Evolutionary conservation across 53 echinoderm and acorn worm species (phyloP), one percentile per base, ranked within the genome.

Genomic region (Crossaster papposus): DNA sequence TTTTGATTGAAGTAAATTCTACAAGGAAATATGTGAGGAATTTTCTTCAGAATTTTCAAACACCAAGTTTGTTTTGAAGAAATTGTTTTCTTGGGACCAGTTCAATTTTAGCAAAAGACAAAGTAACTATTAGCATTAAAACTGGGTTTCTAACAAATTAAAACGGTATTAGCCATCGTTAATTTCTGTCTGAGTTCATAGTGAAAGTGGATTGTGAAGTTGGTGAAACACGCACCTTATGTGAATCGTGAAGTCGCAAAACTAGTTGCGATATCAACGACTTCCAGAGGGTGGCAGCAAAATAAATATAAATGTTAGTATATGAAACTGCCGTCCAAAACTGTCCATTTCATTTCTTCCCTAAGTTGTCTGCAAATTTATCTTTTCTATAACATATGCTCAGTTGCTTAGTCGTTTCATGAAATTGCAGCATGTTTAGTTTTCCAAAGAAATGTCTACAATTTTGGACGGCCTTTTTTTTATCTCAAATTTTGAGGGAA

Each of bases 221-320:
- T 17, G 22, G 26, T 65, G 22, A 44, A 18, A 72, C 30, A 84
- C 83, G 83, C 84, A 84, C 84, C 84, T 84, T 84, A 20, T 33
- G 84, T 51, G 84, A 17, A 84, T 32, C 32, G 84, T 84, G 84
- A 73, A 84, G 84, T 65, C 72, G 53, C 50, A 29, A 29, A 30
- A 84, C 84, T 31, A 84, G 84, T 33, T 71, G 84, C 6, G 52
- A 15, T 37, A 84, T 22, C 72, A 71, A 84, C 18, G 72, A 50
- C 84, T 84, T 84, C 70, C 51, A 51, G 51, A 50, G 54, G 30
- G 72, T 30, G 72, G 84, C 72, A 72, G 30, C 44, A 72, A 84
- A 32, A 51, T 52, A 72, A 53, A 51, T 51, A 22, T 53, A 36
- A 53, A 52, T 51, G 84, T 84, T 84, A 84, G 32, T 84, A 18